Percentiles rank a stretch among this genome's conserved stretches.
Evolutionary conservation across 2,113 vertebrate genomes (phyloP).

Genomic region (Heloderma charlesbogerti): DNA sequence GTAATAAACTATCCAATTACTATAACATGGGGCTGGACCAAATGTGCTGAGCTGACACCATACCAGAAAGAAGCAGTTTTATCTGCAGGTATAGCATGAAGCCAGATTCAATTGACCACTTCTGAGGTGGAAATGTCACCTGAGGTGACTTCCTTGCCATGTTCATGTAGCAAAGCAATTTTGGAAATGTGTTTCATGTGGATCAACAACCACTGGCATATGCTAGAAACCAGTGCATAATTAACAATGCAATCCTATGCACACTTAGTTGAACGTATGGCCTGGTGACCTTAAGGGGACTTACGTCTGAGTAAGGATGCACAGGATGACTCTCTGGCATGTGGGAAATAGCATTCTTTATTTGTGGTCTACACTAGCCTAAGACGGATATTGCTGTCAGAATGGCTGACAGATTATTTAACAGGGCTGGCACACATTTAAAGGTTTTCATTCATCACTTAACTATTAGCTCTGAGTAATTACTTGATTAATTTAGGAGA

Average conservation of each 20-base stretch:
- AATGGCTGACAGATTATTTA: not conserved
- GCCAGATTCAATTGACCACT: not conserved
- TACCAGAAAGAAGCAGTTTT: not conserved
- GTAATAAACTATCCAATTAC: not conserved
- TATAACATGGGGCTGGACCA: not conserved
- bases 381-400: not conserved
- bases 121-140: not conserved
- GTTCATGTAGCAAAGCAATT: not conserved
- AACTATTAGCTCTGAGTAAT: not conserved
- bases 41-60: not conserved
- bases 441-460: not conserved
- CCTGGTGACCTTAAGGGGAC: not conserved
- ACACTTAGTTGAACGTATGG: not conserved
- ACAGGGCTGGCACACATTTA: not conserved
- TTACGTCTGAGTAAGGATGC: not conserved
- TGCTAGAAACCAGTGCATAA: not conserved
- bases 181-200: not conserved
- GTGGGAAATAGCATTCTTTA: not conserved
- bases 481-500: not conserved
- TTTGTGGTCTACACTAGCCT: not conserved
- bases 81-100: not conserved
- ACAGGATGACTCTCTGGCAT: not conserved
- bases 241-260: not conserved
- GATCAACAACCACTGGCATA: not conserved
- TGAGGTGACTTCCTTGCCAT: not conserved